Conservation (phyloP, 2,888 invertebrate genomes). For the Desoria tigrina region DNA sequence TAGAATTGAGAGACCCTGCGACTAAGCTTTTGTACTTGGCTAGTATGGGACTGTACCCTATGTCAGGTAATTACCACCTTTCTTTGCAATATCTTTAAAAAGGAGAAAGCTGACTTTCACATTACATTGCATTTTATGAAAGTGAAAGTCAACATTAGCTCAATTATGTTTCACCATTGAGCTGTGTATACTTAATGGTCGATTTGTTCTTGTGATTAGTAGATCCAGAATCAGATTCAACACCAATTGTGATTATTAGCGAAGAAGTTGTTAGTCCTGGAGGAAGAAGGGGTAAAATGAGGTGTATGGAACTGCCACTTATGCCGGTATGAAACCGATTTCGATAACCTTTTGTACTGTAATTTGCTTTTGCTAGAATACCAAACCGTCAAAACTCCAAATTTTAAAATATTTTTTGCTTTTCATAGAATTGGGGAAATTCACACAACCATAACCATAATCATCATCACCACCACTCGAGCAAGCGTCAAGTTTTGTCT, state of each 20-base stretch:
- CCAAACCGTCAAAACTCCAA: background rate
- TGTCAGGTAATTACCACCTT: conserved; percentile 23
- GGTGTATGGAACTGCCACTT: conserved; percentile 35
- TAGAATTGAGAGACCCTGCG: conserved; percentile 40
- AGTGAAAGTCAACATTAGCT: background rate
- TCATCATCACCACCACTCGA: background rate
- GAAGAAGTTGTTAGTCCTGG: conserved; percentile 30
- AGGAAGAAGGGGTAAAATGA: conserved; percentile 29
- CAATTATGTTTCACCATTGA: background rate
- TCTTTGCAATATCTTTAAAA: no score
- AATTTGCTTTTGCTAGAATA: conserved; percentile 1
- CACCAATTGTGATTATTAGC: conserved; percentile 40
- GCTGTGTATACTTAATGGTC: no score
- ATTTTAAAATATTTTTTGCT: no score
- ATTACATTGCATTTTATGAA: background rate
- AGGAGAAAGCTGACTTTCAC: background rate
- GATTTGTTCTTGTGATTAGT: background rate
- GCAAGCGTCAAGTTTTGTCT: background rate
- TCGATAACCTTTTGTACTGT: background rate
- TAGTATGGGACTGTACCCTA: conserved; percentile 39
- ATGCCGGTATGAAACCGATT: conserved; percentile 22
- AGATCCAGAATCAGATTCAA: conserved; percentile 35
- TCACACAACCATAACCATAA: background rate
- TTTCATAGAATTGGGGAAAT: conserved; percentile 2
- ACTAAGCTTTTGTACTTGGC: conserved; percentile 44